These are phyloP conservation scores for Gastrophysa polygoni DNA, from an alignment of 2,888 invertebrate genomes.

Conservation along the genomic window DNA sequence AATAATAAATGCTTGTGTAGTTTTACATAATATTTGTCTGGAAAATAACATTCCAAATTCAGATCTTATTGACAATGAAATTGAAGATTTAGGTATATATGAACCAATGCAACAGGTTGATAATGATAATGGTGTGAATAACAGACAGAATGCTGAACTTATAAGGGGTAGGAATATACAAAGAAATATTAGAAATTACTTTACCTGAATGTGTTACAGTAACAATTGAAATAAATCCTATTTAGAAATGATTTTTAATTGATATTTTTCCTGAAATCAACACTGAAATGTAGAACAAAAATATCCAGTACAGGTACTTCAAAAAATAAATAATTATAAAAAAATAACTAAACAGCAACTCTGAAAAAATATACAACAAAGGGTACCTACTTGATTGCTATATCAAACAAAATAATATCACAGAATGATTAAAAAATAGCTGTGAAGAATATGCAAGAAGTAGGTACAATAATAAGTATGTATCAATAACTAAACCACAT, in stretches of 20 bases:
- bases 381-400: too few relatives aligned
- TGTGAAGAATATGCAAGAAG: too few relatives aligned
- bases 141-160: background rate
- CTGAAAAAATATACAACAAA: too few relatives aligned
- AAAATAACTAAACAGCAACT: too few relatives aligned
- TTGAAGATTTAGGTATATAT: conserved; percentile 6
- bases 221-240: background rate
- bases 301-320: too few relatives aligned
- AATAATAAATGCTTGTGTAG: conserved; percentile 7
- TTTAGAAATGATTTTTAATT: background rate
- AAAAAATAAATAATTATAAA: too few relatives aligned
- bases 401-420: background rate
- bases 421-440: background rate
- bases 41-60: conserved; percentile 14
- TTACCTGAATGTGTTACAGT: background rate
- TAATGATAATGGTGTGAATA: conserved; percentile 5
- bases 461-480: too few relatives aligned
- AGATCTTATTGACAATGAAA: background rate
- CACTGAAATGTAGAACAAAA: too few relatives aligned
- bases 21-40: conserved; percentile 15
- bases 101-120: conserved; percentile 4
- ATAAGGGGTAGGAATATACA: conserved; percentile 5
- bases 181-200: conserved; percentile 8
- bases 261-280: too few relatives aligned
- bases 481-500: background rate